Evolutionary conservation across 2,113 vertebrate genomes (phyloP).

Genomic region (Amphilophus citrinellus): DNA sequence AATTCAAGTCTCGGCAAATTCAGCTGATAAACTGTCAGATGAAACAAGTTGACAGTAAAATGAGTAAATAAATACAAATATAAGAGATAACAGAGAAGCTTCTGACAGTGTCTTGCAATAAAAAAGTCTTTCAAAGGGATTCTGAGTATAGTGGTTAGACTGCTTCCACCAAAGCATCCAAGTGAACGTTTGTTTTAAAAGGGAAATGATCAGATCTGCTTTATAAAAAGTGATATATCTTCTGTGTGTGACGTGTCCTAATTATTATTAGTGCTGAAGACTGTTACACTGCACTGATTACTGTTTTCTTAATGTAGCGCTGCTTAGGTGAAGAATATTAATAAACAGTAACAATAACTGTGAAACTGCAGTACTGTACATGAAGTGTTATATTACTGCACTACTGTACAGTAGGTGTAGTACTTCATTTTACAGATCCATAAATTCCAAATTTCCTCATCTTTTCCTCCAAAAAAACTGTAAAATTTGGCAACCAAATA

Average conservation of each 20-base stretch:
- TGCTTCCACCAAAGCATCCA: conserved; percentile 48
- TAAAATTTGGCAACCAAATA: neutral
- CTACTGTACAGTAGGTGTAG: neutral
- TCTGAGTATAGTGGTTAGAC: conserved; percentile 1
- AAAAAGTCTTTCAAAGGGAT: conserved; percentile 14
- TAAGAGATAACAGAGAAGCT: neutral
- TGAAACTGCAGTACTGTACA: conserved; percentile 21
- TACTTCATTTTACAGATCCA: neutral
- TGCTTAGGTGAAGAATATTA: conserved; percentile 17
- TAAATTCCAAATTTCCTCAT: conserved; percentile 3
- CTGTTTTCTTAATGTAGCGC: neutral
- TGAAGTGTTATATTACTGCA: neutral
- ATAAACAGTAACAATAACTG: conserved; percentile 6
- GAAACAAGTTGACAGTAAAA: neutral
- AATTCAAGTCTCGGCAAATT: neutral
- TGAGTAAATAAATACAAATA: conserved; percentile 27
- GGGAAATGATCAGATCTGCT: conserved; percentile 16
- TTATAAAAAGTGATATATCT: conserved; percentile 35
- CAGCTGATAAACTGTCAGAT: conserved; percentile 37
- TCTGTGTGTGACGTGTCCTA: neutral
- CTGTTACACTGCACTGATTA: neutral
- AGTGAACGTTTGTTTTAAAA: conserved; percentile 7
- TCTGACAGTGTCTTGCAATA: conserved; percentile 13
- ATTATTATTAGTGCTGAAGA: neutral
- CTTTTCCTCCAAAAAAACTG: neutral